Evolutionary conservation across 2,113 vertebrate species (phyloP).

Genomic region (Seriola dumerili): DNA sequence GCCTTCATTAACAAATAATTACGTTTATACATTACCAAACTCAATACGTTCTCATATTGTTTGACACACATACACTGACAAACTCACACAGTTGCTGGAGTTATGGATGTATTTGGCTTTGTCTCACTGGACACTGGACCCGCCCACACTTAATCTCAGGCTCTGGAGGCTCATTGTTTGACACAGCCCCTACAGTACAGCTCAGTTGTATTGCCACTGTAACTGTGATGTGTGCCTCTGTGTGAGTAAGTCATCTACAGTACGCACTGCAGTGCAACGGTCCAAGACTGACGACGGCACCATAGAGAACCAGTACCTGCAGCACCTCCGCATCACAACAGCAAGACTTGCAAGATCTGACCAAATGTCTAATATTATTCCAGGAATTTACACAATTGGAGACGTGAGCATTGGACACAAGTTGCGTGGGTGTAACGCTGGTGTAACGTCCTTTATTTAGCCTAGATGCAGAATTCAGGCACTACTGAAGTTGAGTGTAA

Average conservation of each 20-base stretch:
- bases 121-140: conserved; percentile 33
- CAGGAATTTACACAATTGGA: conserved; percentile 60
- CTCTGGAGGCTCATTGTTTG: conserved; percentile 27
- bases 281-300: conserved; percentile 28
- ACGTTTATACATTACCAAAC: conserved; percentile 35
- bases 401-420: conserved; percentile 54
- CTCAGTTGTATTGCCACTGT: conserved; percentile 46
- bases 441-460: conserved; percentile 64
- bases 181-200: conserved; percentile 26
- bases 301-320: conserved; percentile 59
- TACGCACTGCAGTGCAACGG: conserved; percentile 14
- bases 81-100: conserved; percentile 13
- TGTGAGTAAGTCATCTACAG: conserved; percentile 29
- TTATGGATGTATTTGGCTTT: conserved; percentile 38
- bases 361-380: conserved; percentile 30
- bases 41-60: conserved; percentile 33
- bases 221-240: conserved; percentile 4
- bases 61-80: not conserved
- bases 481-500: conserved; percentile 41
- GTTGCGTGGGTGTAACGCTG: conserved; percentile 62
- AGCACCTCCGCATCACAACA: conserved; percentile 33
- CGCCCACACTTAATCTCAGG: conserved; percentile 6
- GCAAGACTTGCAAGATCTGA: conserved; percentile 14
- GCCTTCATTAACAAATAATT: conserved; percentile 38
- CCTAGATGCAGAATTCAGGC: conserved; percentile 45